Conservation (phyloP, 2,113 vertebrate genomes). For the Odontesthes bonariensis region DNA sequence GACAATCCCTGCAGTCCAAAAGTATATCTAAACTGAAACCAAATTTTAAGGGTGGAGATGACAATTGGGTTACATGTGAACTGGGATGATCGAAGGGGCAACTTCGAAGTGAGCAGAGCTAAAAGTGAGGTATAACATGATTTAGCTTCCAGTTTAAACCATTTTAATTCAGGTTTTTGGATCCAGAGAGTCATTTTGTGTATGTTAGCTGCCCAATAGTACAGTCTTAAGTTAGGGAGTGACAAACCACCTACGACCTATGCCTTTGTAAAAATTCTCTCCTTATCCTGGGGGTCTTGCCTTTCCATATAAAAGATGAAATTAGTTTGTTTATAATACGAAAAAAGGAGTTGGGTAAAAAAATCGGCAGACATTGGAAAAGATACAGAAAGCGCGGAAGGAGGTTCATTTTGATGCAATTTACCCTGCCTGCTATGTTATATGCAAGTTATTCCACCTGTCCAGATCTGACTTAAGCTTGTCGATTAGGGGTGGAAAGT, state of each 20-base stretch:
- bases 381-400: neutral
- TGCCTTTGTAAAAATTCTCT: neutral
- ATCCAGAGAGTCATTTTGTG: neutral
- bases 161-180: neutral
- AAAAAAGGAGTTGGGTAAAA: neutral
- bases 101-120: neutral
- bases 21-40: neutral
- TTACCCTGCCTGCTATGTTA: neutral
- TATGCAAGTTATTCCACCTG: neutral
- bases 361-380: too few species aligned
- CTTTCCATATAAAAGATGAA: neutral
- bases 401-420: neutral
- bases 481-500: neutral
- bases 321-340: neutral
- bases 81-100: neutral
- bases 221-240: neutral
- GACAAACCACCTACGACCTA: neutral
- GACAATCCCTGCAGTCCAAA: neutral
- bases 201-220: slow-evolving; percentile 1
- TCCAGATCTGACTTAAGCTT: neutral
- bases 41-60: neutral
- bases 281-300: neutral
- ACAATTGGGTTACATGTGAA: neutral
- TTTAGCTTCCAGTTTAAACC: neutral
- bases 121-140: neutral